phyloP scores from a whole-genome alignment of 92 coral and sea anemone genomes.

The Phymanthus crucifer region DNA sequence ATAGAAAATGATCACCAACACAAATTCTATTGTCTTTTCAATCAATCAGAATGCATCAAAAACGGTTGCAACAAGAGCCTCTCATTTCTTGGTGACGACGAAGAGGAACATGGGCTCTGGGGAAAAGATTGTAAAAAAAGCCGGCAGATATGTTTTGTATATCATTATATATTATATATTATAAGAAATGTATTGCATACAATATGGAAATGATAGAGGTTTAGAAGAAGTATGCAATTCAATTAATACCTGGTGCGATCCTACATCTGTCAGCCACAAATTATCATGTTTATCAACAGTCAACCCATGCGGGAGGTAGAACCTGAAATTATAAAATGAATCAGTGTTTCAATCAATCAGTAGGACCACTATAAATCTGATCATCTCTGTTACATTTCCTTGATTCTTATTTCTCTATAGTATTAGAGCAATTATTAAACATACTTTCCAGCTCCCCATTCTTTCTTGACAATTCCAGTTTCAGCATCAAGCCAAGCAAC shows the following conservation, averaged over 20 bases:
- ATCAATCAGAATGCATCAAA: too few relatives aligned
- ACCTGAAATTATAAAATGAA: slow-evolving; percentile 41
- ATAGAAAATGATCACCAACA: too few relatives aligned
- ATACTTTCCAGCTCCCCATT: slow-evolving; percentile 61
- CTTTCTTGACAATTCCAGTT: slow-evolving; percentile 50
- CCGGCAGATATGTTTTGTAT: too few relatives aligned
- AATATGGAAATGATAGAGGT: too few relatives aligned
- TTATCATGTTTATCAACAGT: slow-evolving; percentile 78
- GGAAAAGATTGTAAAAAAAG: too few relatives aligned
- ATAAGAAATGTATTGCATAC: too few relatives aligned
- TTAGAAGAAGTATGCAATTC: not conserved
- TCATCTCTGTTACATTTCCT: too few relatives aligned
- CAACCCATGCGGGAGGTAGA: slow-evolving; percentile 91
- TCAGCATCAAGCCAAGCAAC: slow-evolving; percentile 63
- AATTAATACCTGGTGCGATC: slow-evolving; percentile 82
- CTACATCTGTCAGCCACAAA: slow-evolving; percentile 94
- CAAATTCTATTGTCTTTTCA: too few relatives aligned
- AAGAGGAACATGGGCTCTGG: too few relatives aligned
- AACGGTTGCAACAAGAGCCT: too few relatives aligned
- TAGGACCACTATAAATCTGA: not conserved
- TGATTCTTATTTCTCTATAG: not conserved
- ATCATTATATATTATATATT: too few relatives aligned
- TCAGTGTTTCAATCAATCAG: not conserved
- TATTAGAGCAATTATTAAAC: not conserved
- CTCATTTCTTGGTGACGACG: too few relatives aligned